Conservation (phyloP, 1,140 invertebrate species). For the Drosophila chauvacae region DNA sequence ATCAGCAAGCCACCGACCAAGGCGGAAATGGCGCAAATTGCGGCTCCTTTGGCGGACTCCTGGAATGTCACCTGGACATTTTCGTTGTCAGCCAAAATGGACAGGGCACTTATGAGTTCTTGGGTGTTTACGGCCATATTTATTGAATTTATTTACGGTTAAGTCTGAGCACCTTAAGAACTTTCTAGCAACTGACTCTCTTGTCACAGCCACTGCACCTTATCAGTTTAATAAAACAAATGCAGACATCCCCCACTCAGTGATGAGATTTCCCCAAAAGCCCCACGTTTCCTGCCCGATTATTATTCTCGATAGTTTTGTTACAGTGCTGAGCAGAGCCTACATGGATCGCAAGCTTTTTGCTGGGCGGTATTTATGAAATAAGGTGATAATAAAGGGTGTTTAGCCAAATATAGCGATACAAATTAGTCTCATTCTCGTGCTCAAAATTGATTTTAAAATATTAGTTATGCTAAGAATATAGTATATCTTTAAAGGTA, state of each 20-base stretch:
- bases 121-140: not conserved
- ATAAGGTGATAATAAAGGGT: not conserved
- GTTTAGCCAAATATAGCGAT: not conserved
- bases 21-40: conserved; percentile 1
- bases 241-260: no score
- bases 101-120: conserved; percentile 5
- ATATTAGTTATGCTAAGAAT: not conserved
- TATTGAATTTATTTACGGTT: not conserved
- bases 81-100: conserved; percentile 1
- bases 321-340: not conserved
- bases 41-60: conserved; percentile 22
- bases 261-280: no score
- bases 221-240: not conserved
- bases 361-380: not conserved
- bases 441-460: not conserved
- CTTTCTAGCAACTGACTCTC: conserved; percentile 4
- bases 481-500: not conserved
- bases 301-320: not conserved
- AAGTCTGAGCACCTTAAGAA: not conserved
- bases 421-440: not conserved
- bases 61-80: conserved; percentile 15
- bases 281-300: not conserved
- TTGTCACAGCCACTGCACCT: no score
- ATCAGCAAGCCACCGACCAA: conserved; percentile 12
- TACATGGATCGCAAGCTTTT: not conserved